Evolutionary conservation across 2,888 invertebrate species (phyloP).

Genomic region (Drosophila rubida): DNA sequence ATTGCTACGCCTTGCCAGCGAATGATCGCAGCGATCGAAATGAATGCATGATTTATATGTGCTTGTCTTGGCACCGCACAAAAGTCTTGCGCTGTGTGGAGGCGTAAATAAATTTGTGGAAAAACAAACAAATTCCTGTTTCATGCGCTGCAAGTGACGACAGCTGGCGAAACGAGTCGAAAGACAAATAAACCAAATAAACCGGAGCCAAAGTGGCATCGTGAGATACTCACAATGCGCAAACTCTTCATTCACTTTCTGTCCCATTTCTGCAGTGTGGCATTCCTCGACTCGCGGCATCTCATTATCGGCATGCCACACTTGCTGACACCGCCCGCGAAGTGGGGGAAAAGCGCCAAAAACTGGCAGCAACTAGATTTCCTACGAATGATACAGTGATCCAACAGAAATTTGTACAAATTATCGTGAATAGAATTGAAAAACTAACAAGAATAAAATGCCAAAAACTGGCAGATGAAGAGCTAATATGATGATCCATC

Average conservation of each 20-base stretch:
- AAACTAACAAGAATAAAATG: too few relatives aligned
- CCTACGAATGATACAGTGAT: too few relatives aligned
- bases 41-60: conserved; percentile 54
- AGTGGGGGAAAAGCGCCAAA: conserved; percentile 3
- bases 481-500: too few relatives aligned
- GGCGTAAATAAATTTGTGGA: conserved; percentile 37
- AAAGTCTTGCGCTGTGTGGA: conserved; percentile 1
- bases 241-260: conserved; percentile 5
- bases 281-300: conserved; percentile 28
- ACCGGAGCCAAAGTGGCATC: conserved; percentile 13
- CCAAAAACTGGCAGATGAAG: too few relatives aligned
- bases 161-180: conserved; percentile 46
- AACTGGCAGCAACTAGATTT: conserved; percentile 25
- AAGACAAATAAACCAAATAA: conserved; percentile 62
- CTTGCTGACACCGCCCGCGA: conserved; percentile 21
- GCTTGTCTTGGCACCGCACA: conserved; percentile 39
- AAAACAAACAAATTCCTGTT: conserved; percentile 59
- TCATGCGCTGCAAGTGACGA: conserved; percentile 62
- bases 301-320: conserved; percentile 12
- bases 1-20: conserved; percentile 17
- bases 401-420: background rate
- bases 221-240: conserved; percentile 10
- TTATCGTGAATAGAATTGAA: too few relatives aligned
- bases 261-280: conserved; percentile 43
- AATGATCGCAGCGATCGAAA: background rate